Conservation (phyloP, 2,888 invertebrate genomes). For the Noctua janthina region DNA sequence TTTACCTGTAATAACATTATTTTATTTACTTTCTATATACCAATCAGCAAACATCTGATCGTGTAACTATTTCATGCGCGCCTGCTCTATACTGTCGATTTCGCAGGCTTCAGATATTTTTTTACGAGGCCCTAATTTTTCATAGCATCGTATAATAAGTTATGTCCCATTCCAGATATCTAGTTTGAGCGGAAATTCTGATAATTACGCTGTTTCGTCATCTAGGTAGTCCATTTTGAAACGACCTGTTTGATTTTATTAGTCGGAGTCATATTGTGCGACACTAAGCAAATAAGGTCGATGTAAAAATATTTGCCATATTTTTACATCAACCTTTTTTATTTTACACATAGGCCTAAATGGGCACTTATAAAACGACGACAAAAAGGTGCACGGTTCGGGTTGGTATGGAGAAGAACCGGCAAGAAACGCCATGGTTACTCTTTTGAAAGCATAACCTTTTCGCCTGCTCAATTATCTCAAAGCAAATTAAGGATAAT, state of each 20-base stretch:
- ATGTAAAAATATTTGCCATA: background rate
- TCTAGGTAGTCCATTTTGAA: background rate
- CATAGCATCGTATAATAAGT: background rate
- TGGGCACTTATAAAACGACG: too few species aligned
- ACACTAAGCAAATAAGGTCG: background rate
- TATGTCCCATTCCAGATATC: background rate
- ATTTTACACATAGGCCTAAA: too few species aligned
- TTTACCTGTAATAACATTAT: background rate
- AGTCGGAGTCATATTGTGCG: background rate
- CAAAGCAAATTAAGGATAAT: background rate
- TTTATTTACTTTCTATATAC: background rate
- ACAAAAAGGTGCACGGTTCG: too few species aligned
- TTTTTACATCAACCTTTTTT: too few species aligned
- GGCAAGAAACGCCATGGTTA: too few species aligned
- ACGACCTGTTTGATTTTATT: background rate
- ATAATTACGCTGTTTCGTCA: background rate
- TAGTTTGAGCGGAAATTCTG: background rate
- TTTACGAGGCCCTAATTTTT: constrained; percentile 2
- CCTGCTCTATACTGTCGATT: background rate
- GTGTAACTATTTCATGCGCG: background rate
- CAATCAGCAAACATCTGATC: background rate
- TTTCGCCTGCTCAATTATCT: background rate
- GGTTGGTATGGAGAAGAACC: too few species aligned
- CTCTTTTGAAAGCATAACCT: background rate
- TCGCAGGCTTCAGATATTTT: background rate